Conservation (phyloP, 2,113 vertebrate genomes). For the Naja naja region DNA sequence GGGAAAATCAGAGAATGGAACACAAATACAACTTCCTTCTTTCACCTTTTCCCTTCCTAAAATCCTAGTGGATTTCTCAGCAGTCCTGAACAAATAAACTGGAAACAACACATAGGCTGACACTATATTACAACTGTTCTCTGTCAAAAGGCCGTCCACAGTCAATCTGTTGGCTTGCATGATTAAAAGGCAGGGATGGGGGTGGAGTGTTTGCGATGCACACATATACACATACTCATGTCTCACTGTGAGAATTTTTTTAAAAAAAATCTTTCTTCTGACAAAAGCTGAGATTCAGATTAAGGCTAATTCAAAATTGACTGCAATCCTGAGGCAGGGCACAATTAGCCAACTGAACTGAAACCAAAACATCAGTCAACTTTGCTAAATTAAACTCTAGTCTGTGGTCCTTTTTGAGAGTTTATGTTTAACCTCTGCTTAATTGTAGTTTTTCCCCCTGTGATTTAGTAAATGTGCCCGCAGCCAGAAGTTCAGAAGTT, state of each 20-base stretch:
- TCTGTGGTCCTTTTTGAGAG: slow-evolving; percentile 37
- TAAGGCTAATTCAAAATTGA: slow-evolving; percentile 6
- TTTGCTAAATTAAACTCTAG: neutral
- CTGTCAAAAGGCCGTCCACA: neutral
- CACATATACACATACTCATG: neutral
- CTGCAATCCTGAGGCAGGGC: neutral
- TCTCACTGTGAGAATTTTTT: neutral
- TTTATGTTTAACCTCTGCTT: slow-evolving; percentile 47
- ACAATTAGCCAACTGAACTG: rapidly evolving
- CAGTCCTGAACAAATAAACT: neutral
- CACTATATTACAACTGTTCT: neutral
- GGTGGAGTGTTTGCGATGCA: neutral
- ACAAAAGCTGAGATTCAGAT: neutral
- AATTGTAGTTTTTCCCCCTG: slow-evolving; percentile 36
- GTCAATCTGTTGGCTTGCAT: neutral
- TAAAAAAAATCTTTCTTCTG: neutral
- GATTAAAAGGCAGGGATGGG: neutral
- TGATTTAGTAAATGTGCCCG: slow-evolving; percentile 54
- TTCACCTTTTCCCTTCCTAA: neutral
- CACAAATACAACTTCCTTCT: neutral
- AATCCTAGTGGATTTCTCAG: neutral
- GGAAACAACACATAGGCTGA: neutral
- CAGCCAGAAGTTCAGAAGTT: slow-evolving; percentile 48
- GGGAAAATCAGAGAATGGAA: neutral
- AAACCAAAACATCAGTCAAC: neutral